These are phyloP conservation scores for Drosophila borborema DNA, from an alignment of 2,888 invertebrate species.

Conservation along the genomic window DNA sequence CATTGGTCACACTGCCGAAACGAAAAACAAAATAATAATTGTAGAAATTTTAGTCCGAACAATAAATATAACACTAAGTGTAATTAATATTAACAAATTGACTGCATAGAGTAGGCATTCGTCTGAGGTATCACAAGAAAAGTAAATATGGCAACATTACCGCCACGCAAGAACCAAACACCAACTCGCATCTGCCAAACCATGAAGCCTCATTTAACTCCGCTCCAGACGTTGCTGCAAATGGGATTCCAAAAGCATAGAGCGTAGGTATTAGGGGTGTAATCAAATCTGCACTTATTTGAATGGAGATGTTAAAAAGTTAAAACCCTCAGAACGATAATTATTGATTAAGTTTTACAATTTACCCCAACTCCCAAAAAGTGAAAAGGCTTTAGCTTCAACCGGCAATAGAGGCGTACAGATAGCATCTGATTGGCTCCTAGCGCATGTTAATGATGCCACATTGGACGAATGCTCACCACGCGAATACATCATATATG, in stretches of 20 bases:
- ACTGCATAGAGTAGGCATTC: slow-evolving; percentile 6
- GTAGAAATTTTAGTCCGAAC: slow-evolving; percentile 9
- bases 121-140: neutral
- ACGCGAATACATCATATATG: slow-evolving; percentile 94
- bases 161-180: slow-evolving; percentile 91
- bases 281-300: neutral
- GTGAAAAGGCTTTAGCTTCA: slow-evolving; percentile 95
- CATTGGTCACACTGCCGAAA: slow-evolving; percentile 54
- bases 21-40: slow-evolving; percentile 50
- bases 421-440: slow-evolving; percentile 95
- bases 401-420: slow-evolving; percentile 95
- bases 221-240: slow-evolving; percentile 93
- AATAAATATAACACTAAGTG: slow-evolving; percentile 8
- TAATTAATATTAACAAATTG: neutral
- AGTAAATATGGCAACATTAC: slow-evolving; percentile 89
- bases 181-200: slow-evolving; percentile 88
- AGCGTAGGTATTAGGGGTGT: slow-evolving; percentile 89
- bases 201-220: slow-evolving; percentile 90
- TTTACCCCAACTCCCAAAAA: slow-evolving; percentile 78
- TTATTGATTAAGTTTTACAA: slow-evolving; percentile 62
- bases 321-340: slow-evolving; percentile 1
- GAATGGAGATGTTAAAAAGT: neutral
- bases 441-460: slow-evolving; percentile 95
- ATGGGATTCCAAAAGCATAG: slow-evolving; percentile 95
- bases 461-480: slow-evolving; percentile 91